phyloP scores from a whole-genome alignment of 2,113 vertebrate genomes.

The Pygoscelis antarcticus region DNA sequence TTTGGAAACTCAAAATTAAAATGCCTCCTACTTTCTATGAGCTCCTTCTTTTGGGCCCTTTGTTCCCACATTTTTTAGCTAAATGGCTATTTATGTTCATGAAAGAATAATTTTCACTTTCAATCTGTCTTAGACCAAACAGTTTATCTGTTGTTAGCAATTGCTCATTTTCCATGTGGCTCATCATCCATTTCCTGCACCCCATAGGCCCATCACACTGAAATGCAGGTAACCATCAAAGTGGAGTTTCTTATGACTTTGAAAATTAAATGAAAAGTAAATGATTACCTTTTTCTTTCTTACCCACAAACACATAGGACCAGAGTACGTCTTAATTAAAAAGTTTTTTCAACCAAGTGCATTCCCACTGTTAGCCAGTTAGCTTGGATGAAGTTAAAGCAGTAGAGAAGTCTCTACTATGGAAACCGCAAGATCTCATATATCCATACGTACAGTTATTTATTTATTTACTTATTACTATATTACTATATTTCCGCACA shows the following conservation, averaged over 20 bases:
- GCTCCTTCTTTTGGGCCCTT: background rate
- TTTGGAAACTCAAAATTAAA: background rate
- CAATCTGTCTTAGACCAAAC: background rate
- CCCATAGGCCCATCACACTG: background rate
- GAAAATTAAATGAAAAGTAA: background rate
- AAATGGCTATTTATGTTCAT: background rate
- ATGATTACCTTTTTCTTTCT: background rate
- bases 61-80: background rate
- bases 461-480: background rate
- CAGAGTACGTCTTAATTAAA: background rate
- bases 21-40: background rate
- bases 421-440: background rate
- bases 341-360: background rate
- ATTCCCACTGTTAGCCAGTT: background rate
- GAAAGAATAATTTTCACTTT: background rate
- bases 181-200: background rate
- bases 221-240: background rate
- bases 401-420: background rate
- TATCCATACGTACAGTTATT: fast-evolving
- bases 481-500: background rate
- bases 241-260: background rate
- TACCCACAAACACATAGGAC: fast-evolving
- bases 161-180: background rate
- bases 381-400: background rate
- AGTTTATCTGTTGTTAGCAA: background rate